Conservation (phyloP, 2,113 vertebrate genomes). For the Origma solitaria region DNA sequence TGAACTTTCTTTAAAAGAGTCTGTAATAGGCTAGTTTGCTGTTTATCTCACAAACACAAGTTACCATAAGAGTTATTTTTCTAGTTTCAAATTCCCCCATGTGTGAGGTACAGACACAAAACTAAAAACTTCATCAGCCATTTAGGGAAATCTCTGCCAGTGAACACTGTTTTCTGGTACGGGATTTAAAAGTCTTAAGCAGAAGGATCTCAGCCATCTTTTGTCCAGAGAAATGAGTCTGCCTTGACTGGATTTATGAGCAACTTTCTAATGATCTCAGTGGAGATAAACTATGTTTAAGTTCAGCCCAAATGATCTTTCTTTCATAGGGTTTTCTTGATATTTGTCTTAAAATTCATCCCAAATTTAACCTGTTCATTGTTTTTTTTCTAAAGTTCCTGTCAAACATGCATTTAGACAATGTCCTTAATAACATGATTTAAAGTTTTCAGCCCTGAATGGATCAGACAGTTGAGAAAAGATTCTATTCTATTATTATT, state of each 20-base stretch:
- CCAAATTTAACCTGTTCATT: neutral
- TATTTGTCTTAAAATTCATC: neutral
- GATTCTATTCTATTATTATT: neutral
- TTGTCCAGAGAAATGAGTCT: neutral
- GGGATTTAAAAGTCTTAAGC: neutral
- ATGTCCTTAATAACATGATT: neutral
- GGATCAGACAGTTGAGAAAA: neutral
- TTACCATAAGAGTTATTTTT: neutral
- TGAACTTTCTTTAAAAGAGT: neutral
- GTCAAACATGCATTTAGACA: neutral
- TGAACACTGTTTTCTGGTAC: neutral
- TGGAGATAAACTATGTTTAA: neutral
- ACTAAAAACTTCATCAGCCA: neutral
- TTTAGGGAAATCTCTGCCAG: neutral
- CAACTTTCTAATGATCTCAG: neutral
- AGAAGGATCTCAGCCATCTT: neutral
- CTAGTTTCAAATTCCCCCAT: neutral
- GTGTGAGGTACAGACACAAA: accelerated
- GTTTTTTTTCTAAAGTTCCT: neutral
- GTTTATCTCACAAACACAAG: neutral
- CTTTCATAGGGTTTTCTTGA: neutral
- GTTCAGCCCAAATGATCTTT: neutral
- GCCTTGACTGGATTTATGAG: neutral
- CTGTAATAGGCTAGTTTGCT: neutral
- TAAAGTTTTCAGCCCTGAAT: neutral